These are phyloP conservation scores for Cantharis nigra DNA, from an alignment of 2,888 invertebrate species.

Conservation along the genomic window DNA sequence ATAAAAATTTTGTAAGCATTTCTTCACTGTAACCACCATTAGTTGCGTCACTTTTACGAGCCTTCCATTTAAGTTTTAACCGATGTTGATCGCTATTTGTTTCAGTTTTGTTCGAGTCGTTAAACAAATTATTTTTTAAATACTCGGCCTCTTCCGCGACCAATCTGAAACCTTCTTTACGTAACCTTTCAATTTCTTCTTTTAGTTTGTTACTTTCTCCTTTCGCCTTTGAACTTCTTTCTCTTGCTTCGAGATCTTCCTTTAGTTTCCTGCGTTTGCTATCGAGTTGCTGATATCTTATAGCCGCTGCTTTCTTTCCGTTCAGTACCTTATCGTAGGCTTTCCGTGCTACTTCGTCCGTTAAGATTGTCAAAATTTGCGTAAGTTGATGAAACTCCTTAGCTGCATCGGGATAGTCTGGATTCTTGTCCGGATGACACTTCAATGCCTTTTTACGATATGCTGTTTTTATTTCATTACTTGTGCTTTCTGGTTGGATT, in stretches of 20 bases:
- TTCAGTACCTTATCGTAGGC: constrained; percentile 89
- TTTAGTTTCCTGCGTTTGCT: constrained; percentile 87
- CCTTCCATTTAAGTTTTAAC: constrained; percentile 85
- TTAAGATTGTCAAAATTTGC: constrained; percentile 83
- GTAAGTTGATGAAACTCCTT: constrained; percentile 86
- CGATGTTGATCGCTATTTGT: constrained; percentile 67
- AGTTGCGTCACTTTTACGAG: constrained; percentile 64
- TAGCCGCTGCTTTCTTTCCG: constrained; percentile 80
- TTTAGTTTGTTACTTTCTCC: constrained; percentile 41
- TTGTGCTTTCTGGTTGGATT: constrained; percentile 40
- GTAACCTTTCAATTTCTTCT: constrained; percentile 79
- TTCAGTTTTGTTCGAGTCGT: constrained; percentile 50
- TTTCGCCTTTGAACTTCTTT: constrained; percentile 63
- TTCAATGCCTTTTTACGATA: constrained; percentile 90
- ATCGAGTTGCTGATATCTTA: constrained; percentile 78
- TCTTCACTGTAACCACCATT: constrained; percentile 78
- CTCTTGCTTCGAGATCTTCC: constrained; percentile 86
- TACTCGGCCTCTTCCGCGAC: constrained; percentile 72
- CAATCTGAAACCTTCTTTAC: constrained; percentile 81
- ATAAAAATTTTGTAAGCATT: constrained; percentile 69
- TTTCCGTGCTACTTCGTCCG: constrained; percentile 76
- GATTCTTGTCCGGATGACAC: constrained; percentile 98
- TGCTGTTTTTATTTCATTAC: constrained; percentile 76
- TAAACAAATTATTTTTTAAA: constrained; percentile 69
- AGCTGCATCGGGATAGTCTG: constrained; percentile 88